A percentile compares a stretch with the other conserved stretches of the same genome.
phyloP scores from a whole-genome alignment of 2,888 invertebrate species.

The Netelia melanura region DNA sequence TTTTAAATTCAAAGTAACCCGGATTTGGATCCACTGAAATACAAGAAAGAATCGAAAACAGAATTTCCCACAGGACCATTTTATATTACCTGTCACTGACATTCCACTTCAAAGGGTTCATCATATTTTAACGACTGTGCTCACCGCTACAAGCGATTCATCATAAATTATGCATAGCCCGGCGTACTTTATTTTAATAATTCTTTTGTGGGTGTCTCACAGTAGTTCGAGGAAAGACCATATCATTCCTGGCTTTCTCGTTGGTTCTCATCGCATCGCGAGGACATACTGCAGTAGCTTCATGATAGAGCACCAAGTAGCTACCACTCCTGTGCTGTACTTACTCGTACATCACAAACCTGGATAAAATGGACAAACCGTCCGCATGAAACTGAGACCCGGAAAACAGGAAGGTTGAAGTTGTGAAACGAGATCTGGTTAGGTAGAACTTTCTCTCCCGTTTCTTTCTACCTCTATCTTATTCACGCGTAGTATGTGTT shows the following conservation, averaged over 20 bases:
- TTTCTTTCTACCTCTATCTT: not conserved
- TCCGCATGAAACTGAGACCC: constrained; percentile 47
- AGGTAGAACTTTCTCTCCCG: constrained; percentile 45
- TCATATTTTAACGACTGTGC: not conserved
- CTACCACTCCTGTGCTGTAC: constrained; percentile 57
- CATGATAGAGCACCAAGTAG: constrained; percentile 61
- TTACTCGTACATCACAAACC: constrained; percentile 55
- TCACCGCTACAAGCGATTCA: constrained; percentile 64
- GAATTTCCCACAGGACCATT: not conserved
- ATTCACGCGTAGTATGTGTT: constrained; percentile 3
- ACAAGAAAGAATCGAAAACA: too few species aligned
- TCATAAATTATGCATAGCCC: constrained; percentile 72
- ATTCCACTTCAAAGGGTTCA: not conserved
- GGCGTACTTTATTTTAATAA: constrained; percentile 74
- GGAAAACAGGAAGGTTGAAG: constrained; percentile 35
- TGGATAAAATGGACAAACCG: constrained; percentile 48
- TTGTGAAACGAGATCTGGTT: constrained; percentile 58
- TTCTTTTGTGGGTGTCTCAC: constrained; percentile 73
- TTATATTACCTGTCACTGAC: not conserved
- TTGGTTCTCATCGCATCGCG: constrained; percentile 30
- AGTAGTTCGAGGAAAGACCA: constrained; percentile 31
- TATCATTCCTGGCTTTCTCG: constrained; percentile 40
- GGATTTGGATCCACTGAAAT: too few species aligned
- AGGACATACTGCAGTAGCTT: constrained; percentile 52
- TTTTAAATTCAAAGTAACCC: too few species aligned